Percentiles rank a stretch among this genome's conserved stretches.
Conservation (phyloP, 2,888 invertebrate genomes). For the Pinctada fucata region DNA sequence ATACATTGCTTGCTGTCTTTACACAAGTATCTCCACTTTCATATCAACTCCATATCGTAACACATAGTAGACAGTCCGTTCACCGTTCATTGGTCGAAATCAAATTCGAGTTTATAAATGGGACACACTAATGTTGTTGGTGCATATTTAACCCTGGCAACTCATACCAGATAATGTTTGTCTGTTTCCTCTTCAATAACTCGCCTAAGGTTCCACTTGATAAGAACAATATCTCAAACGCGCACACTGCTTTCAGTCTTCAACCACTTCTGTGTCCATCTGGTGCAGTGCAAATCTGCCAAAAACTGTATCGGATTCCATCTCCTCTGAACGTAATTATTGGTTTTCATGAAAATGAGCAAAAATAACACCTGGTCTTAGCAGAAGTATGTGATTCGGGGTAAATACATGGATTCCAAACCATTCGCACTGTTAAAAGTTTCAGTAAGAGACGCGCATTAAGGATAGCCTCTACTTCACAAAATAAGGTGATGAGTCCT, state of each 20-base stretch:
- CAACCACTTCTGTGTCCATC: slow-evolving; percentile 15
- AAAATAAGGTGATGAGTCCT: slow-evolving; percentile 37
- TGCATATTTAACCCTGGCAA: slow-evolving; percentile 37
- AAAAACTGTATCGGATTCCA: slow-evolving; percentile 50
- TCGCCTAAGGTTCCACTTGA: slow-evolving; percentile 20
- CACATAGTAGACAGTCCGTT: background rate
- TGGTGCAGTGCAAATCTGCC: slow-evolving; percentile 40
- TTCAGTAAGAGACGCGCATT: slow-evolving; percentile 39
- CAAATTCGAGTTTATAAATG: slow-evolving; percentile 32
- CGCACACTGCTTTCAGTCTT: background rate
- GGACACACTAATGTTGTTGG: slow-evolving; percentile 33
- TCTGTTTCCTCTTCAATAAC: slow-evolving; percentile 29
- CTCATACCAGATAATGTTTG: slow-evolving; percentile 26
- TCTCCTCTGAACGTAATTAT: slow-evolving; percentile 36
- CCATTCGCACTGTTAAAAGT: slow-evolving; percentile 32
- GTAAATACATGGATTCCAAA: slow-evolving; percentile 29
- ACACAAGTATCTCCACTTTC: background rate
- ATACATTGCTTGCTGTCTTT: too few species aligned
- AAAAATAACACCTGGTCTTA: slow-evolving; percentile 1
- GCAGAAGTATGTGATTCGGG: slow-evolving; percentile 43
- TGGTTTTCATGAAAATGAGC: slow-evolving; percentile 37
- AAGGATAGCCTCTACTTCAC: slow-evolving; percentile 44
- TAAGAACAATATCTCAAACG: slow-evolving; percentile 16
- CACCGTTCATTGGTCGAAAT: background rate
- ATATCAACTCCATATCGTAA: background rate